Conservation (phyloP, 2,113 vertebrate species). For the Pterocles orientalis region DNA sequence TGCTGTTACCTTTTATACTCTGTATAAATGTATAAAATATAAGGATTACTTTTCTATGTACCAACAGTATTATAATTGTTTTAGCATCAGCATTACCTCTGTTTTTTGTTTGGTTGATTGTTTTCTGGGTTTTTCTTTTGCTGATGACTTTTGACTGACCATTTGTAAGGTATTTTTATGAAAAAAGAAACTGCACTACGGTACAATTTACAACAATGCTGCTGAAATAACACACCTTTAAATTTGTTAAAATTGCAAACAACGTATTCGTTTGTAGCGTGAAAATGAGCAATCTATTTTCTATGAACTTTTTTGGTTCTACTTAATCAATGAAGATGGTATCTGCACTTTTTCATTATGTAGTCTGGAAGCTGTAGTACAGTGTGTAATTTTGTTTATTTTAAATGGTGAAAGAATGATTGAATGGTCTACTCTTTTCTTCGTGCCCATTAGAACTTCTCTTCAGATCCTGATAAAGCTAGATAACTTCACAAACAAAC, state of each 20-base stretch:
- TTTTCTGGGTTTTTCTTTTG: conserved; percentile 83
- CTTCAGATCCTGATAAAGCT: conserved; percentile 67
- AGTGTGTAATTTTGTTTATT: conserved; percentile 73
- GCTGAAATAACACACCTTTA: conserved; percentile 87
- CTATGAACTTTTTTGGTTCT: conserved; percentile 82
- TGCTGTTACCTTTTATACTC: conserved; percentile 92
- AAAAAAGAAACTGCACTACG: conserved; percentile 86
- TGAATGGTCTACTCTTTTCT: conserved; percentile 75
- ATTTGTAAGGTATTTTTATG: conserved; percentile 90
- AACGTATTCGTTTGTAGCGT: conserved; percentile 79
- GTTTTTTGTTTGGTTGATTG: conserved; percentile 75
- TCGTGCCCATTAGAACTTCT: conserved; percentile 71
- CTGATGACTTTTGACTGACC: conserved; percentile 86
- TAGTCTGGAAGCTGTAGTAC: conserved; percentile 71
- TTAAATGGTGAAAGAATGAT: conserved; percentile 71
- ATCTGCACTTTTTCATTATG: conserved; percentile 78
- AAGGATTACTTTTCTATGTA: conserved; percentile 95
- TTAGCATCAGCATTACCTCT: conserved; percentile 92
- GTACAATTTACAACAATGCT: conserved; percentile 90
- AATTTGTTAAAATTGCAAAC: conserved; percentile 81
- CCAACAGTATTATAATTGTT: conserved; percentile 88
- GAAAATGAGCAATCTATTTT: conserved; percentile 84
- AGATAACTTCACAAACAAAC: conserved; percentile 39
- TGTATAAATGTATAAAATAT: conserved; percentile 97
- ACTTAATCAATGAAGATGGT: conserved; percentile 73